Evolutionary conservation across 2,797 vertebrate genomes (phyloP).

Genomic region (Halcyon leucocephala): DNA sequence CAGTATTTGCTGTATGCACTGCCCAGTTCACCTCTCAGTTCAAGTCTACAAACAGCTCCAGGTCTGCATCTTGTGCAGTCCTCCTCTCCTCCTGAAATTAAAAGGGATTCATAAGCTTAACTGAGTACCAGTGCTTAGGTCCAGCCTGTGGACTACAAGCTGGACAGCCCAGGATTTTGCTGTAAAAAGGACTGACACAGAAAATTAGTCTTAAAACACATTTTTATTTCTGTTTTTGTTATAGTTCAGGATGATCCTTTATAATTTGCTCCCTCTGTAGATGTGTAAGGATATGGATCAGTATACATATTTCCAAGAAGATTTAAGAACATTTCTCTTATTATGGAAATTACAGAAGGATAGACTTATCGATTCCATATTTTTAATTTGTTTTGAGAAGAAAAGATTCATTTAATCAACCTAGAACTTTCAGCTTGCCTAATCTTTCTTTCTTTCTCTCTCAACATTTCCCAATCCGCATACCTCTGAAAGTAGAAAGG

Average conservation of each 20-base stretch:
- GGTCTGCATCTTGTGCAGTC: not conserved
- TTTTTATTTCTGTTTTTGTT: not conserved
- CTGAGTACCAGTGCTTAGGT: not conserved
- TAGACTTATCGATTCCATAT: not conserved
- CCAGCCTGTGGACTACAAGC: not conserved
- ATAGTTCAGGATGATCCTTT: not conserved
- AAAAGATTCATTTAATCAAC: constrained; percentile 31
- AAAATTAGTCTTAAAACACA: not conserved
- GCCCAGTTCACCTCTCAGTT: not conserved
- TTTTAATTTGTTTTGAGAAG: constrained; percentile 23
- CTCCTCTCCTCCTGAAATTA: not conserved
- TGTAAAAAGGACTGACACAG: not conserved
- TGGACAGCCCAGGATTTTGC: not conserved
- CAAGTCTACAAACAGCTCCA: not conserved
- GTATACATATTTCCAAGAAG: not conserved
- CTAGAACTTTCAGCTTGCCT: constrained; percentile 36
- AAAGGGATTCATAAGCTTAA: not conserved
- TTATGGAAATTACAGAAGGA: not conserved
- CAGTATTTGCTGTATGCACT: not conserved
- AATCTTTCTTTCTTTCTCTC: not conserved
- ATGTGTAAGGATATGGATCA: not conserved
- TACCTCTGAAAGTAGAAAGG: constrained; percentile 39
- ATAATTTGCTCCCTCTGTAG: not conserved
- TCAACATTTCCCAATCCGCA: constrained; percentile 48
- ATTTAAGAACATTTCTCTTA: not conserved